phyloP scores from a whole-genome alignment of 2,113 vertebrate genomes.

The Eulemur rufifrons region DNA sequence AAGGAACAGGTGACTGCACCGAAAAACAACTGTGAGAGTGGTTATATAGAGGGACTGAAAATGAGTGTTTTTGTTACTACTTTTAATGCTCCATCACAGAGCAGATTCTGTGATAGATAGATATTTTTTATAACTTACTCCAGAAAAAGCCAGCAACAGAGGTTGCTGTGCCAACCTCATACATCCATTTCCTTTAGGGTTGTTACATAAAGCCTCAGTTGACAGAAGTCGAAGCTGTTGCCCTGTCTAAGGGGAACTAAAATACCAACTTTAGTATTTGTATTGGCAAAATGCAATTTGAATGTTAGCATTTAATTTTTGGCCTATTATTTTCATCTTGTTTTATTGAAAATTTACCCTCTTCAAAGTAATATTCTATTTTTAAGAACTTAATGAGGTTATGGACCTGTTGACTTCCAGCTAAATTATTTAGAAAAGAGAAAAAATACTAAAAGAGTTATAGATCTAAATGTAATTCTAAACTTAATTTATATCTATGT shows the following conservation, averaged over 20 bases:
- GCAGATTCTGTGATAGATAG: not conserved
- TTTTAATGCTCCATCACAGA: not conserved
- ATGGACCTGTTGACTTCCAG: not conserved
- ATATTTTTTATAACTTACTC: not conserved
- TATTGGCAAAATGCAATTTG: not conserved
- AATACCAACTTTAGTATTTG: not conserved
- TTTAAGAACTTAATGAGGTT: not conserved
- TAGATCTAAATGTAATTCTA: not conserved
- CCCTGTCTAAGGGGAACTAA: not conserved
- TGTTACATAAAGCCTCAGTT: not conserved
- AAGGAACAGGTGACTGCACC: not conserved
- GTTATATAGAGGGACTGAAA: not conserved
- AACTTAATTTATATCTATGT: not conserved
- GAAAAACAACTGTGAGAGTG: not conserved
- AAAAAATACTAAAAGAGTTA: not conserved
- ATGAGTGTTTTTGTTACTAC: not conserved
- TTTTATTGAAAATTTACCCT: conserved; percentile 9
- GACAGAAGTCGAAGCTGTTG: not conserved
- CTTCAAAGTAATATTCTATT: not conserved
- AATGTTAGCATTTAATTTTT: conserved; percentile 3
- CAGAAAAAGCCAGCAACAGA: conserved; percentile 8
- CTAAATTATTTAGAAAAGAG: conserved; percentile 34
- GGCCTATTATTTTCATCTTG: not conserved
- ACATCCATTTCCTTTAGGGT: not conserved
- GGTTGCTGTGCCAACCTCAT: not conserved